Evolutionary conservation across 2,888 invertebrate genomes (phyloP), one percentile per base, ranked within the genome.

Genomic region (Eremobia ochroleuca): DNA sequence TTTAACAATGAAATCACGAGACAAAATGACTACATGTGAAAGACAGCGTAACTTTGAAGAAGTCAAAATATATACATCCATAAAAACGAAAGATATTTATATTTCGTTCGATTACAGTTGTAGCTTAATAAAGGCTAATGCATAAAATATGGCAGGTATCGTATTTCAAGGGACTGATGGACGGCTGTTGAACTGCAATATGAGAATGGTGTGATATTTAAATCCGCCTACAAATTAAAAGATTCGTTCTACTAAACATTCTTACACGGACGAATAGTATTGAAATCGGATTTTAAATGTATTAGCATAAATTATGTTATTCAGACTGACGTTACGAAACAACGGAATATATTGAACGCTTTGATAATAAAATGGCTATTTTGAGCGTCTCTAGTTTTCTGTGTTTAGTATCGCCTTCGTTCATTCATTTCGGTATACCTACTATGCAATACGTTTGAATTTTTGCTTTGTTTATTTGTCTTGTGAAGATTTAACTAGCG

Each of bases 121-220:
- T 34, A 59, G 61, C 58, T 34, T 34, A 74, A 21, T 64, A 65
- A 58, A 46, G 37, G 67, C 69, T 67, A 76, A 78, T 73, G 73
- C 79, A 75, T 75, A 62, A 79, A 82, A 74, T 79, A 88, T 77
- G 66, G 74, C 37, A 52, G 59, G 82, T 68, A 71, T 80, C 77
- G 70, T 74, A 81, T 86, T 77, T 77, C 87, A 71, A 75, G 74
- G 73, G 80, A 68, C 43, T 86, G 74, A 86, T 73, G 76, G 75
- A 86, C 79, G 74, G 69, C 81, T 83, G 80, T 81, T 80, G 79
- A 83, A 85, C 82, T 86, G 87, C 83, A 83, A 90, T 89, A 87
- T 90, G 90, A 90, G 91, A 91, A 88, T 86, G 77, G 72, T 81
- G 82, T 87, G 89, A 87, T 91, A 91, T 92, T 92, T 91, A 85